Base-by-base conservation (phyloP, 2,113 vertebrate species). In the Amblyornis subalaris region DNA sequence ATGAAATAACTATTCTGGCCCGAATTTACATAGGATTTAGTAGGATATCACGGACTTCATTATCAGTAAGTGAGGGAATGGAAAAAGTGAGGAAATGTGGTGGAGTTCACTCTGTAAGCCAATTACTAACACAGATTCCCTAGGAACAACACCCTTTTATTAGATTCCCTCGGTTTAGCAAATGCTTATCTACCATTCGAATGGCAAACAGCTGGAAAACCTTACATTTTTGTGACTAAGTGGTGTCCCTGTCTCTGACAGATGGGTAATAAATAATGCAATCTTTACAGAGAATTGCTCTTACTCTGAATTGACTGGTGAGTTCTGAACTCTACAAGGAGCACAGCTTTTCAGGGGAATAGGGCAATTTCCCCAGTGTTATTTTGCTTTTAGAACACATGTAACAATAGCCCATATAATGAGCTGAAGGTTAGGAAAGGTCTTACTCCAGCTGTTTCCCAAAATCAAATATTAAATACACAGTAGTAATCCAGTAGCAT, bases 21-120 rank as follows among this genome's bases (percentile, higher is more conserved):
- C 40, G 42, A 88, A 88, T 75, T 64, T 79, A 70, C 62, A 66
- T 5, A 91, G 50, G 70, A 83, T 76, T 89, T 82, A 87, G 79
- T 15, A 70, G 55, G 55, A 67, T 77, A 94, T 64, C 48, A 66
- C 28, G 31, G 70, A 86, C 55, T 84, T 84, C 53, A 86, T 86
- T 76, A 94, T 85, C 75, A 92, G 62, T 47, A 92, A 91, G 66
- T 83, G 76, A 93, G 66, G 42, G 67, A 95, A 94, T 88, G 75
- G 89, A 93, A 95, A 90, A 92, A 93, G 83, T 80, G 88, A 90
- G 60, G 67, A 85, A 90, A 88, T 47, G 47, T 58, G 82, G 75
- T 71, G 51, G 67, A 95, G 50, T 29, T 76, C 35, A 28, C 48
- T 75, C 69, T 47, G 38, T 79, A 74, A 93, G 92, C 42, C 75